Evolutionary conservation across 2,797 vertebrate species (phyloP).

Genomic region (Silurus aristotelis): DNA sequence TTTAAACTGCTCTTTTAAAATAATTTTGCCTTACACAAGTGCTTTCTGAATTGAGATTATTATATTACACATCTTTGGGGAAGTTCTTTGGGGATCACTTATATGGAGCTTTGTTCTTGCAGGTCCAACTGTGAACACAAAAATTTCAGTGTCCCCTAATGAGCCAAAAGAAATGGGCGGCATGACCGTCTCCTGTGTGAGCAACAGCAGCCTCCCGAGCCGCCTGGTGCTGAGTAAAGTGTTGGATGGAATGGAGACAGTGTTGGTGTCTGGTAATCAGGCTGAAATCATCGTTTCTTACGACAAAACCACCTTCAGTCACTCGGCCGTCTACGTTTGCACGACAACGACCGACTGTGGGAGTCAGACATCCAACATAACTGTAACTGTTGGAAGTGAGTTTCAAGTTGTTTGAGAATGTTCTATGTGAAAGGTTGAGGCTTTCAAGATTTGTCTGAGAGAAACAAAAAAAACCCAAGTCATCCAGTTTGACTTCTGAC

Average conservation of each 20-base stretch:
- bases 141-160: constrained; percentile 60
- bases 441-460: not conserved
- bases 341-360: constrained; percentile 69
- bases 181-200: constrained; percentile 69
- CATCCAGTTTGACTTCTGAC: not conserved
- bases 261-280: constrained; percentile 52
- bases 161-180: constrained; percentile 69
- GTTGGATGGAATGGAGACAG: constrained; percentile 1
- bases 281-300: constrained; percentile 65
- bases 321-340: constrained; percentile 74
- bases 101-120: constrained; percentile 19
- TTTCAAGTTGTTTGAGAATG: not conserved
- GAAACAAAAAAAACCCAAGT: not conserved
- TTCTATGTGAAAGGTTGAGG: not conserved
- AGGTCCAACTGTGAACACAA: constrained; percentile 64
- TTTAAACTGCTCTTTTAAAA: not conserved
- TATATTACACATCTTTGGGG: not conserved
- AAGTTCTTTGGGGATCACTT: not conserved
- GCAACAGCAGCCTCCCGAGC: constrained; percentile 66
- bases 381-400: constrained; percentile 74
- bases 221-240: constrained; percentile 68
- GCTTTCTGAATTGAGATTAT: not conserved
- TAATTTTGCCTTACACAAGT: not conserved
- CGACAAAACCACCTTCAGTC: constrained; percentile 59
- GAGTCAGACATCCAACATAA: constrained; percentile 59